Evolutionary conservation across 2,797 vertebrate genomes (phyloP).

Genomic region (Carduelis carduelis): DNA sequence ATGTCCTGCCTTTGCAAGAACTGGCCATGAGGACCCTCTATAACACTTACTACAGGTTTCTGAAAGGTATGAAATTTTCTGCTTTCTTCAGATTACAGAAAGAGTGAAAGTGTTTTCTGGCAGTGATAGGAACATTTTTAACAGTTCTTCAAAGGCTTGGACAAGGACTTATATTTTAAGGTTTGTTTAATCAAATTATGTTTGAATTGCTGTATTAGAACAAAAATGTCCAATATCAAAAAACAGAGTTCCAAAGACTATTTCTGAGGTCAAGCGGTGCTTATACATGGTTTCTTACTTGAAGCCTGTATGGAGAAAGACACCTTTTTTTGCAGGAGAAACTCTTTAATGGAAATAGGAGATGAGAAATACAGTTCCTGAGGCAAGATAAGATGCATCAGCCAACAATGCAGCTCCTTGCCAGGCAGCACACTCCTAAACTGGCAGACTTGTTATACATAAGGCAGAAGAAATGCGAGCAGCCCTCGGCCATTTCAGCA

Average conservation of each 20-base stretch:
- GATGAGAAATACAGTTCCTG: slow-evolving; percentile 39
- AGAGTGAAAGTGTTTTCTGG: not conserved
- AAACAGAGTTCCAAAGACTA: not conserved
- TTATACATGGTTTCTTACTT: not conserved
- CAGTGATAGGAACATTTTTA: not conserved
- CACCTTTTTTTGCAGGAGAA: not conserved
- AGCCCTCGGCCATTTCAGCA: slow-evolving; percentile 23
- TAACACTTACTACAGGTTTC: slow-evolving; percentile 68
- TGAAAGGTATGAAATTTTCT: slow-evolving; percentile 76
- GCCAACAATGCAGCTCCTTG: slow-evolving; percentile 49
- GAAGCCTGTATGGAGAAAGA: not conserved
- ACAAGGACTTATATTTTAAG: not conserved
- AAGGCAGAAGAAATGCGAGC: slow-evolving; percentile 42
- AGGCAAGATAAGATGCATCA: slow-evolving; percentile 52
- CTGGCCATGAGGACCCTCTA: slow-evolving; percentile 88
- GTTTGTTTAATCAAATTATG: not conserved
- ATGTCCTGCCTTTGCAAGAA: slow-evolving; percentile 90
- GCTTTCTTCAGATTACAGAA: not conserved
- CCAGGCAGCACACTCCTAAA: slow-evolving; percentile 32
- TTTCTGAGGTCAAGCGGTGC: not conserved
- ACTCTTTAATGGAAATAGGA: slow-evolving; percentile 24
- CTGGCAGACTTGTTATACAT: slow-evolving; percentile 39
- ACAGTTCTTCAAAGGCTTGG: not conserved
- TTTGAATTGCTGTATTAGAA: not conserved
- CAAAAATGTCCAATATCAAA: not conserved